phyloP scores from a whole-genome alignment of 2,113 vertebrate genomes.

The Onychostruthus taczanowskii region DNA sequence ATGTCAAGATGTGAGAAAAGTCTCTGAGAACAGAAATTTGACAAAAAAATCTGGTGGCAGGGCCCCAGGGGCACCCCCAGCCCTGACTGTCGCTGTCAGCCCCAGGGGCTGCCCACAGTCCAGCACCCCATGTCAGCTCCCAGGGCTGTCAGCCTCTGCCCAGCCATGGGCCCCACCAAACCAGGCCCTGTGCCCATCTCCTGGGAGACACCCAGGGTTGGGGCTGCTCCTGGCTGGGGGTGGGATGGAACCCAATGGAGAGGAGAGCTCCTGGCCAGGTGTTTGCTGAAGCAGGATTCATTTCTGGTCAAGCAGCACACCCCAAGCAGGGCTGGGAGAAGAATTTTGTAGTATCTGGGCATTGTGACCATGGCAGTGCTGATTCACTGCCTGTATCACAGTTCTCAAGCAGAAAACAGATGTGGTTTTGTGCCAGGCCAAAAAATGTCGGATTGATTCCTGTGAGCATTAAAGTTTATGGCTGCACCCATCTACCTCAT shows the following conservation, averaged over 20 bases:
- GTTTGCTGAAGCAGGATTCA: not conserved
- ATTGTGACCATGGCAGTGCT: not conserved
- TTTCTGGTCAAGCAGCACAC: not conserved
- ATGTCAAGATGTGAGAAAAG: not conserved
- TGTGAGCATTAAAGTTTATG: not conserved
- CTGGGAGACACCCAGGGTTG: not conserved
- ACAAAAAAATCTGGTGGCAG: not conserved
- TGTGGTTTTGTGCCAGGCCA: not conserved
- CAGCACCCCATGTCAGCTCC: accelerated
- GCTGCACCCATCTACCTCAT: not conserved
- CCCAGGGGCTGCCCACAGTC: accelerated
- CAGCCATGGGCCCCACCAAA: accelerated
- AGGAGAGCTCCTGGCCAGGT: not conserved
- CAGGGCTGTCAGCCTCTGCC: not conserved
- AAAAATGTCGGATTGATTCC: accelerated
- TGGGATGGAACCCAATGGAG: not conserved
- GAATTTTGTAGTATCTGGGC: not conserved
- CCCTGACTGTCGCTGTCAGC: not conserved
- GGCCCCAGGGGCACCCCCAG: accelerated
- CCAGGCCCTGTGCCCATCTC: not conserved
- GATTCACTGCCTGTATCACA: not conserved
- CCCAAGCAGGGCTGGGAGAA: not conserved
- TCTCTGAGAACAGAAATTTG: not conserved
- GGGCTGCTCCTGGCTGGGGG: not conserved
- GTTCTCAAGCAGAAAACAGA: not conserved